Evolutionary conservation across 2,797 vertebrate genomes (phyloP).

Genomic region (Neosilurus hyrtlii): DNA sequence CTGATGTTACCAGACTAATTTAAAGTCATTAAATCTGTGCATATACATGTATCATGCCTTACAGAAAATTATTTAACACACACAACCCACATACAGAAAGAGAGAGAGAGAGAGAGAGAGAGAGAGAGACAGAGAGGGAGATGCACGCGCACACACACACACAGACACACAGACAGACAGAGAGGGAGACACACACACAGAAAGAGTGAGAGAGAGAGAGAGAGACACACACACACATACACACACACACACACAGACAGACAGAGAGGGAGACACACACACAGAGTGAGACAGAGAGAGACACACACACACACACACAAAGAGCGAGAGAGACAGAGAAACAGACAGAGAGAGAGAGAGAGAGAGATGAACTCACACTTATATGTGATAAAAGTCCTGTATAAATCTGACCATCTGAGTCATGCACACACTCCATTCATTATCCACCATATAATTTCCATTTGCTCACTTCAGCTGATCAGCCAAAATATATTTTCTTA

Average conservation of each 20-base stretch:
- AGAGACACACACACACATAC: slow-evolving; percentile 4
- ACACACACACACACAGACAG: neutral
- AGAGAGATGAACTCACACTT: slow-evolving; percentile 38
- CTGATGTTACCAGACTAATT: neutral
- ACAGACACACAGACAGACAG: neutral
- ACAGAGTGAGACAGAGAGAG: too few relatives aligned
- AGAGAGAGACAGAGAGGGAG: too few relatives aligned
- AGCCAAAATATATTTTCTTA: slow-evolving; percentile 18
- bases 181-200: neutral
- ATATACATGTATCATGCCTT: neutral
- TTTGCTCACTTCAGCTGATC: slow-evolving; percentile 22
- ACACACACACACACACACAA: slow-evolving; percentile 8
- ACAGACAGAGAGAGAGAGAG: neutral
- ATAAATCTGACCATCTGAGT: slow-evolving; percentile 43
- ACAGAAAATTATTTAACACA: neutral
- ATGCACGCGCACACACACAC: slow-evolving; percentile 3
- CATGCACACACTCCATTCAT: slow-evolving; percentile 25
- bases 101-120: neutral
- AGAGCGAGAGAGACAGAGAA: neutral
- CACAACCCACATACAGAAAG: neutral
- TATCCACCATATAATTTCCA: slow-evolving; percentile 35
- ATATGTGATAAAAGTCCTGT: slow-evolving; percentile 32
- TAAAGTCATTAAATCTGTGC: neutral
- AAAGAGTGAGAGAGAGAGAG: too few relatives aligned
- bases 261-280: neutral